Conservation (phyloP, 2,888 invertebrate species). For the Sepioteuthis lessoniana region DNA sequence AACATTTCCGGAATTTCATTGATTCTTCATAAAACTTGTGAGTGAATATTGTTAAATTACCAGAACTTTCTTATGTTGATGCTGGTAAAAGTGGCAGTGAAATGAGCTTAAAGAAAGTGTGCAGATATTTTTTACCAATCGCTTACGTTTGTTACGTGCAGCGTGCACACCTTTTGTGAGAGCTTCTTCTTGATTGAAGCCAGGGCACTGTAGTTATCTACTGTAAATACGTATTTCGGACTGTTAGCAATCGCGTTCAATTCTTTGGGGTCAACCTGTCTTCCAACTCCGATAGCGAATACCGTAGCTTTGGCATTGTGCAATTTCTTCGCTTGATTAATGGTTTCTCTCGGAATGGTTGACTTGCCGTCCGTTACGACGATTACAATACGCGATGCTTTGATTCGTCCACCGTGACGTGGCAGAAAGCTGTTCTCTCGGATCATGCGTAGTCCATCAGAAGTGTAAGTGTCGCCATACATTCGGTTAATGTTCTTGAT, state of each 20-base stretch:
- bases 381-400: slow-evolving; percentile 36
- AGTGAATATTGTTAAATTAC: neutral
- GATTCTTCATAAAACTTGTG: neutral
- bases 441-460: neutral
- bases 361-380: slow-evolving; percentile 49
- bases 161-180: slow-evolving; percentile 35
- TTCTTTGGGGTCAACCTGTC: slow-evolving; percentile 37
- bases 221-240: slow-evolving; percentile 39
- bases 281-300: slow-evolving; percentile 49
- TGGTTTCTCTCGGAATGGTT: slow-evolving; percentile 21
- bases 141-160: neutral
- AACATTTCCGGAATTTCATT: neutral
- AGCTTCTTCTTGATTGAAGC: slow-evolving; percentile 41
- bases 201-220: slow-evolving; percentile 48
- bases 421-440: neutral
- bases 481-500: neutral
- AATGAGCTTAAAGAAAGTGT: neutral
- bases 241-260: slow-evolving; percentile 43
- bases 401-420: slow-evolving; percentile 35
- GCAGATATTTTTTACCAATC: neutral
- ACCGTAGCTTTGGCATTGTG: slow-evolving; percentile 44
- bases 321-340: neutral
- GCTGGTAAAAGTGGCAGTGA: neutral
- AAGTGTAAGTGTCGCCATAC: slow-evolving; percentile 16
- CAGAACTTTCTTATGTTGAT: neutral